Evolutionary conservation across 2,888 invertebrate species (phyloP).

Genomic region (Holacanthella duospinosa): DNA sequence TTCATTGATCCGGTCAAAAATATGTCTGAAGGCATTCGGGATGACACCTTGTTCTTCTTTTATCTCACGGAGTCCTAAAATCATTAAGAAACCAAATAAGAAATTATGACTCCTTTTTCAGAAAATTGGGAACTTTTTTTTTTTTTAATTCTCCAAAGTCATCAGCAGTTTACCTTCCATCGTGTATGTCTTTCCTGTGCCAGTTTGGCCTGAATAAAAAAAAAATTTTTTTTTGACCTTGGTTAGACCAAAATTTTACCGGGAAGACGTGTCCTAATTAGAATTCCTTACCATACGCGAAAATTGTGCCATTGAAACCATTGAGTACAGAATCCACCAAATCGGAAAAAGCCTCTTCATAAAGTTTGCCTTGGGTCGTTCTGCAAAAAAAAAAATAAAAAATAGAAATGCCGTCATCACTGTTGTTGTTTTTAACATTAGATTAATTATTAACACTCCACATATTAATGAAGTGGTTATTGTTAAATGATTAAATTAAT

Average conservation of each 20-base stretch:
- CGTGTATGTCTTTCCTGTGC: conserved; percentile 72
- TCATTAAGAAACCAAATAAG: conserved; percentile 38
- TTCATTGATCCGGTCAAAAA: conserved; percentile 75
- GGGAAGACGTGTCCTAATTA: no score
- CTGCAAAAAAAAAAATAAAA: conserved; percentile 41
- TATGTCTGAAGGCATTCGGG: conserved; percentile 92
- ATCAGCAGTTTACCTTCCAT: conserved; percentile 55
- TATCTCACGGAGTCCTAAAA: conserved; percentile 50
- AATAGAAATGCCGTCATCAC: background rate
- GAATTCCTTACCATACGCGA: conserved; percentile 69
- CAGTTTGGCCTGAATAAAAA: conserved; percentile 58
- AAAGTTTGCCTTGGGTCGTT: conserved; percentile 81
- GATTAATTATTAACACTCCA: no score
- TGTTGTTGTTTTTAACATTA: background rate
- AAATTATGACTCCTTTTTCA: background rate
- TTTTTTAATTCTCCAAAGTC: background rate
- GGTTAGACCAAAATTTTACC: no score
- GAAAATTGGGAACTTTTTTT: background rate
- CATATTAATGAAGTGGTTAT: no score
- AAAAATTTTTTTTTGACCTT: background rate
- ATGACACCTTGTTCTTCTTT: conserved; percentile 75
- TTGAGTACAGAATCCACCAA: conserved; percentile 89
- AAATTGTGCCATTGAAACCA: conserved; percentile 98
- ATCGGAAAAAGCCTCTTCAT: conserved; percentile 91
- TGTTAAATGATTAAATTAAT: no score